These are phyloP conservation scores for Idaea biselata DNA, from an alignment of 2,888 invertebrate genomes.

Conservation along the genomic window DNA sequence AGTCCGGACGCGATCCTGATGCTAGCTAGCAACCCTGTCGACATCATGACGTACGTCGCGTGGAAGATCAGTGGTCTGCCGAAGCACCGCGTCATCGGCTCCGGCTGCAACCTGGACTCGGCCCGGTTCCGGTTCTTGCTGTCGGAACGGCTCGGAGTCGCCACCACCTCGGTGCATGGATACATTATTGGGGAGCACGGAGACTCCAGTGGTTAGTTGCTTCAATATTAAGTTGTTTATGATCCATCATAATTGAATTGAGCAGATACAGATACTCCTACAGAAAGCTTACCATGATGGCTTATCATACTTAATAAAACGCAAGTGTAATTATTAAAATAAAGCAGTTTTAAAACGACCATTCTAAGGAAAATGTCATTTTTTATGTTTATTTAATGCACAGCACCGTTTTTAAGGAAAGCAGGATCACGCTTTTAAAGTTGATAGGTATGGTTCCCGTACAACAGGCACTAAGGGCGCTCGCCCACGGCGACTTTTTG, in stretches of 20 bases:
- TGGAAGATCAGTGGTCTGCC: constrained; percentile 96
- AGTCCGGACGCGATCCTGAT: constrained; percentile 92
- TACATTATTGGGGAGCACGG: constrained; percentile 98
- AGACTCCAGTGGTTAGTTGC: constrained; percentile 88
- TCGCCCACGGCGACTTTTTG: too few species aligned
- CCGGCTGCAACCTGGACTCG: constrained; percentile 96
- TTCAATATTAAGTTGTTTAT: not conserved
- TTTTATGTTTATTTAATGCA: too few species aligned
- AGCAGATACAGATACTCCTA: too few species aligned
- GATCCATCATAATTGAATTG: not conserved
- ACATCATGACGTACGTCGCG: constrained; percentile 95
- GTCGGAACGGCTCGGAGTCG: constrained; percentile 89
- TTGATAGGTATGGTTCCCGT: too few species aligned
- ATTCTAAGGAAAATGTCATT: too few species aligned
- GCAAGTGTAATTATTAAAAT: too few species aligned
- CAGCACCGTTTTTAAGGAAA: too few species aligned
- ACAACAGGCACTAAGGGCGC: too few species aligned
- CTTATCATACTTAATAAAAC: too few species aligned
- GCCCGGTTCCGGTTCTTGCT: constrained; percentile 94
- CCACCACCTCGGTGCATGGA: constrained; percentile 92
- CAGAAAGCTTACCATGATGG: too few species aligned
- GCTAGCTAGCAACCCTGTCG: constrained; percentile 95
- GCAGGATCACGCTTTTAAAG: too few species aligned
- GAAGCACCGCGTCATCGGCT: constrained; percentile 92
- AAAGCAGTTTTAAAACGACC: too few species aligned